phyloP scores from a whole-genome alignment of 35 echinoderm and acorn worm species.

The Heliocidaris erythrogramma region DNA sequence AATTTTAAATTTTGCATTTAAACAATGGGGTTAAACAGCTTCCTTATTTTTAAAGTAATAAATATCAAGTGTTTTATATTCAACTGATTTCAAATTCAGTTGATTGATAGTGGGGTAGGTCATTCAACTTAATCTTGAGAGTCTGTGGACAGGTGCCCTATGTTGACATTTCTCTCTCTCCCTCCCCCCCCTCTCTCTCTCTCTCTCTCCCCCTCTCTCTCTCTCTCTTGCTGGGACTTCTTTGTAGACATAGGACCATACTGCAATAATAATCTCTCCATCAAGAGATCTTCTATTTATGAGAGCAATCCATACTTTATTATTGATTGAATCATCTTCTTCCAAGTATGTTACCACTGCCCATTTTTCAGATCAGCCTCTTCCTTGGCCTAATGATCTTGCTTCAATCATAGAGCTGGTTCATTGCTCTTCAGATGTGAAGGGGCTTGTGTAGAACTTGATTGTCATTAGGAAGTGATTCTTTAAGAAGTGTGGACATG shows the following conservation, averaged over 20 bases:
- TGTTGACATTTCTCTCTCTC: neutral
- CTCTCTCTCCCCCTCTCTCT: too few species aligned
- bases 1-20: too few species aligned
- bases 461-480: too few species aligned
- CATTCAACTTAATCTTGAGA: neutral
- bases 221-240: neutral
- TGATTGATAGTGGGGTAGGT: neutral
- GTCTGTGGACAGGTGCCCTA: neutral
- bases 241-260: neutral
- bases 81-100: neutral
- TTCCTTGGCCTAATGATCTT: neutral
- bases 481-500: too few species aligned
- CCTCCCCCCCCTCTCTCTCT: too few species aligned
- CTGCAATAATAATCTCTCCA: neutral
- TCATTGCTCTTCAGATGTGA: too few species aligned
- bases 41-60: neutral
- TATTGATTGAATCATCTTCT: slow-evolving; percentile 13
- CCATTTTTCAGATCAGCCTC: neutral
- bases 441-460: too few species aligned
- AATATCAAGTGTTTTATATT: neutral
- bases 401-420: neutral
- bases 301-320: neutral
- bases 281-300: neutral
- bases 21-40: neutral
- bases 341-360: neutral